phyloP scores from a whole-genome alignment of 2,113 vertebrate genomes.

The Platysternon megacephalum region DNA sequence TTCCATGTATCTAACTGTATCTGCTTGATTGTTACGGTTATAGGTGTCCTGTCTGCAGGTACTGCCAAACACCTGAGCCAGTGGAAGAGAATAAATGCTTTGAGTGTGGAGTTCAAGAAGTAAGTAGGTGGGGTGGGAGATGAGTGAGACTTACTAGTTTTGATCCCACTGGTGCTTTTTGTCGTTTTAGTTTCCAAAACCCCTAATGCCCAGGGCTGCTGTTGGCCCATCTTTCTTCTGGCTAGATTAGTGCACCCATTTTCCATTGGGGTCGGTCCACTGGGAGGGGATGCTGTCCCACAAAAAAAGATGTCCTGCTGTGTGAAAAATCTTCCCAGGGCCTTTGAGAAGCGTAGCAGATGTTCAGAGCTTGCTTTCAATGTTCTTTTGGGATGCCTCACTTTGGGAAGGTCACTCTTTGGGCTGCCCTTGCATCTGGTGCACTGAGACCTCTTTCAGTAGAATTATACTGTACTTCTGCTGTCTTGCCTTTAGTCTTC shows the following conservation, averaged over 20 bases:
- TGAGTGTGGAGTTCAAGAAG: conserved; percentile 98
- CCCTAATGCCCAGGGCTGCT: conserved; percentile 8
- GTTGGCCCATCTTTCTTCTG: neutral
- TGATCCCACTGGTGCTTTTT: neutral
- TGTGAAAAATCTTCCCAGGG: neutral
- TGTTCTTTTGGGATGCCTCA: neutral
- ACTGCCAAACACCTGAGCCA: conserved; percentile 97
- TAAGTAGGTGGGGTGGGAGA: conserved; percentile 78
- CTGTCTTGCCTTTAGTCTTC: neutral
- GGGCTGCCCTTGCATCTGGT: neutral
- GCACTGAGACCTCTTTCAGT: neutral
- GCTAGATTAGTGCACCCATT: neutral
- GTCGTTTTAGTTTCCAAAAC: neutral
- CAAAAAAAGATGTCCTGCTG: neutral
- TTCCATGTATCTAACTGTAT: conserved; percentile 5
- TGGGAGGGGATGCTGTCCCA: neutral
- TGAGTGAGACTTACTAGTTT: conserved; percentile 14
- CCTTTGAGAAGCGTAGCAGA: neutral
- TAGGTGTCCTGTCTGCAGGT: conserved; percentile 97
- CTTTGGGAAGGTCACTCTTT: neutral
- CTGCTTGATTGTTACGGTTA: conserved; percentile 22
- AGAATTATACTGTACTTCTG: neutral
- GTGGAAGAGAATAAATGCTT: conserved; percentile 99
- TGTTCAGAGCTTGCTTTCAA: neutral
- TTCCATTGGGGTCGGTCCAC: neutral